Evolutionary conservation across 2,797 vertebrate genomes (phyloP).

Genomic region (Triplophysa bombifrons): DNA sequence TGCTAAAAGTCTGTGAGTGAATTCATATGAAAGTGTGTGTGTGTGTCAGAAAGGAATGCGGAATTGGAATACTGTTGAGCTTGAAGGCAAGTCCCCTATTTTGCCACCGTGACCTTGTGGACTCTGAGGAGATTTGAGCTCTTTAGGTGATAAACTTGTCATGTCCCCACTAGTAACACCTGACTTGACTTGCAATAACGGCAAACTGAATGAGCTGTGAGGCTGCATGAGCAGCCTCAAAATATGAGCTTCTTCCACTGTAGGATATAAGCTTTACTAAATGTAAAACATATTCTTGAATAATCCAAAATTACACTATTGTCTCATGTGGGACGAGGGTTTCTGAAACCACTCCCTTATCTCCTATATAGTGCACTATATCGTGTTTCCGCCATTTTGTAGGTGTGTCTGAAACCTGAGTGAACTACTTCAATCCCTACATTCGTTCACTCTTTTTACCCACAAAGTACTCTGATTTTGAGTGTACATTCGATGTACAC

Average conservation of each 20-base stretch:
- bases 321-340: too few species aligned
- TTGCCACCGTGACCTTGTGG: conserved; percentile 71
- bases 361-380: too few species aligned
- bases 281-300: background rate
- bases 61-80: conserved; percentile 63
- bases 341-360: too few species aligned
- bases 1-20: background rate
- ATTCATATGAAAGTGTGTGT: conserved; percentile 56
- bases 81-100: conserved; percentile 63
- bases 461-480: too few species aligned
- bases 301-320: background rate
- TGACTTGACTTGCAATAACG: conserved; percentile 47
- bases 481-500: too few species aligned
- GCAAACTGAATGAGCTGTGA: background rate
- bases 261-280: background rate
- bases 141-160: conserved; percentile 54
- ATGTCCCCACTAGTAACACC: conserved; percentile 53
- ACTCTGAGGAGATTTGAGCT: conserved; percentile 64
- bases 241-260: background rate
- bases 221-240: background rate
- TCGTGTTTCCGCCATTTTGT: too few species aligned
- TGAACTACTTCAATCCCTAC: too few species aligned
- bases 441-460: too few species aligned
- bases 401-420: too few species aligned
- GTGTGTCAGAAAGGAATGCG: conserved; percentile 60